These are phyloP conservation scores for Agrilus mali DNA, from an alignment of 2,888 invertebrate species.

Conservation along the genomic window DNA sequence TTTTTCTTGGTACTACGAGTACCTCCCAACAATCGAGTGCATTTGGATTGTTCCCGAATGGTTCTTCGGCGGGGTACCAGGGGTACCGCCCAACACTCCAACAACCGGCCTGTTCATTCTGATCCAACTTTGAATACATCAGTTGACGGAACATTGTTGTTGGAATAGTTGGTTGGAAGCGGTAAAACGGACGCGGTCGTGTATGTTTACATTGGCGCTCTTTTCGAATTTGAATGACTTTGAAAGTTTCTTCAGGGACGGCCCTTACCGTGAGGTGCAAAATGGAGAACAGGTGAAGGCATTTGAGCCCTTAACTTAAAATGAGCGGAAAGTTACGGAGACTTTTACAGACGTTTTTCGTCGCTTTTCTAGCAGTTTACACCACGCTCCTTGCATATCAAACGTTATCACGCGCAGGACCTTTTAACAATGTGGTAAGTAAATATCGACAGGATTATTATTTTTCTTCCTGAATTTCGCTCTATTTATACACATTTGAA, in stretches of 20 bases:
- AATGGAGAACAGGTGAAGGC: conserved; percentile 23
- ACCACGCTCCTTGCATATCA: conserved; percentile 29
- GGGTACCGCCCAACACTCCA: background rate
- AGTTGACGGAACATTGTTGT: no score
- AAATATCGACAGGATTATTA: background rate
- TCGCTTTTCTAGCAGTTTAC: conserved; percentile 27
- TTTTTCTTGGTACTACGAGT: no score
- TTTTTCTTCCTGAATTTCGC: background rate
- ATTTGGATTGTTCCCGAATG: no score
- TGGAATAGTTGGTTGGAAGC: no score
- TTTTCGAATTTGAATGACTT: no score
- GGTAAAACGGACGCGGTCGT: no score
- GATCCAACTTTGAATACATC: no score
- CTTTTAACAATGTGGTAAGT: conserved; percentile 13
- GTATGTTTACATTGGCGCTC: no score
- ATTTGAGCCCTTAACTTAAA: conserved; percentile 15
- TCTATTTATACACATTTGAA: no score
- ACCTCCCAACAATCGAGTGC: no score
- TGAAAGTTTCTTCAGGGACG: no score
- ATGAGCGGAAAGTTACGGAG: conserved; percentile 28
- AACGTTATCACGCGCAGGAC: conserved; percentile 24
- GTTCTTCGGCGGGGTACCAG: conserved; percentile 22
- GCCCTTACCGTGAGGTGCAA: conserved; percentile 2
- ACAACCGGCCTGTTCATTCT: no score
- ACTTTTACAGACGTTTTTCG: conserved; percentile 27